These are phyloP conservation scores for Bombus polaris DNA, from an alignment of 1,140 invertebrate species.

Conservation along the genomic window DNA sequence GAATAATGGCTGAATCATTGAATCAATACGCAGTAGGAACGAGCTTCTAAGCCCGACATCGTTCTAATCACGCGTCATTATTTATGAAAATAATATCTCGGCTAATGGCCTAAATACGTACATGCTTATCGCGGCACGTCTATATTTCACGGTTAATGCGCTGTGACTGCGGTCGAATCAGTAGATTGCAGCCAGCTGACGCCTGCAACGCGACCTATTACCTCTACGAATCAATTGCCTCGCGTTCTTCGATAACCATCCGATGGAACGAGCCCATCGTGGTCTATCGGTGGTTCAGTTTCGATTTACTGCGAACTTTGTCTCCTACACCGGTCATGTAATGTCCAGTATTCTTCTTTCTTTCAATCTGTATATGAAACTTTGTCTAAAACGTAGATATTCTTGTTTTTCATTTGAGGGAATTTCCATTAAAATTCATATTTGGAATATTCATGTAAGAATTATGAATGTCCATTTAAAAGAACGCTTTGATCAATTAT, in stretches of 20 bases:
- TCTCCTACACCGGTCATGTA: neutral
- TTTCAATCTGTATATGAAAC: neutral
- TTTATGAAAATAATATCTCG: conserved; percentile 25
- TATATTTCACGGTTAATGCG: conserved; percentile 26
- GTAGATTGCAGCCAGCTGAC: conserved; percentile 22
- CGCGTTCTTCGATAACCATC: conserved; percentile 3
- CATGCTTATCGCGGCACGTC: neutral
- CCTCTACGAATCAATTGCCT: neutral
- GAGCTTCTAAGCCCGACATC: too few species aligned
- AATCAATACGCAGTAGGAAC: neutral
- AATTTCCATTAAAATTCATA: too few species aligned
- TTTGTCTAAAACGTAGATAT: neutral
- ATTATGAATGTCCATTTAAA: too few species aligned
- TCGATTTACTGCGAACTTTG: neutral
- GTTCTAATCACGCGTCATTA: neutral
- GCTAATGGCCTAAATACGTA: neutral
- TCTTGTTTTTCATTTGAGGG: too few species aligned
- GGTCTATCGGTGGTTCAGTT: neutral
- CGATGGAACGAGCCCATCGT: neutral
- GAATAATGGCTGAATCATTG: neutral
- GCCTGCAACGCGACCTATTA: conserved; percentile 1
- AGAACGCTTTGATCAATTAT: too few species aligned
- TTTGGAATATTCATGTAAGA: too few species aligned
- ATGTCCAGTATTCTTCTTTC: too few species aligned
- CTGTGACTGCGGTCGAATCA: conserved; percentile 8